These are phyloP conservation scores for Polydrusus cervinus DNA, from an alignment of 2,888 invertebrate genomes.

Conservation along the genomic window DNA sequence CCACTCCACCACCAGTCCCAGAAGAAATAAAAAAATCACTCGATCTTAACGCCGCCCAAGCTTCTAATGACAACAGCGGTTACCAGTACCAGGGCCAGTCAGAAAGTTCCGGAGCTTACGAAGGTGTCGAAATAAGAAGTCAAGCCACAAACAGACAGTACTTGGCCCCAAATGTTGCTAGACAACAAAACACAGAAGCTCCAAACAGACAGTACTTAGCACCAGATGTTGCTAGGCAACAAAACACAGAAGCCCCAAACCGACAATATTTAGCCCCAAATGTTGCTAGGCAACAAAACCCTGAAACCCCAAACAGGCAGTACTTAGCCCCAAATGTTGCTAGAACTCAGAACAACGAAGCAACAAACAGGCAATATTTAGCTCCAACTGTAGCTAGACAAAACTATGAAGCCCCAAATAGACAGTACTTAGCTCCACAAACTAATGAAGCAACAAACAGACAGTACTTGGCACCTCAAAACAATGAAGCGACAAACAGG, in stretches of 20 bases:
- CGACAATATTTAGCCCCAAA: not conserved
- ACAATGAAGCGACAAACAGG: not conserved
- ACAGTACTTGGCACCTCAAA: constrained; percentile 3
- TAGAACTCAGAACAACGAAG: constrained; percentile 9
- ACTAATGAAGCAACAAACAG: constrained; percentile 18
- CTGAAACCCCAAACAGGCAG: constrained; percentile 31
- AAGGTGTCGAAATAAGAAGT: constrained; percentile 4
- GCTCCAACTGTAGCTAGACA: constrained; percentile 26
- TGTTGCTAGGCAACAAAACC: not conserved
- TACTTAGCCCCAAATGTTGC: constrained; percentile 39
- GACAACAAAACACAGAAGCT: not conserved
- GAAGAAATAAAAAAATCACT: constrained; percentile 52
- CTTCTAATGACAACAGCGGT: not conserved
- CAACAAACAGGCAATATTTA: constrained; percentile 35
- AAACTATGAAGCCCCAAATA: constrained; percentile 24
- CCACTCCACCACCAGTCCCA: constrained; percentile 55
- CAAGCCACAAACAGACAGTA: not conserved
- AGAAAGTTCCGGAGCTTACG: constrained; percentile 22
- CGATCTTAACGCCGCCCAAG: constrained; percentile 34
- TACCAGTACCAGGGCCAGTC: constrained; percentile 15
- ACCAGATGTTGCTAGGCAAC: not conserved
- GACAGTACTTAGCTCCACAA: constrained; percentile 34
- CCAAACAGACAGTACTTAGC: not conserved
- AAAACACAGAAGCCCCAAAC: not conserved
- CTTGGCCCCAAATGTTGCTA: not conserved